Percentiles rank a stretch among this genome's conserved stretches.
These are phyloP conservation scores for Rhizoglyphus robini DNA, from an alignment of 1,140 invertebrate species.

Conservation along the genomic window DNA sequence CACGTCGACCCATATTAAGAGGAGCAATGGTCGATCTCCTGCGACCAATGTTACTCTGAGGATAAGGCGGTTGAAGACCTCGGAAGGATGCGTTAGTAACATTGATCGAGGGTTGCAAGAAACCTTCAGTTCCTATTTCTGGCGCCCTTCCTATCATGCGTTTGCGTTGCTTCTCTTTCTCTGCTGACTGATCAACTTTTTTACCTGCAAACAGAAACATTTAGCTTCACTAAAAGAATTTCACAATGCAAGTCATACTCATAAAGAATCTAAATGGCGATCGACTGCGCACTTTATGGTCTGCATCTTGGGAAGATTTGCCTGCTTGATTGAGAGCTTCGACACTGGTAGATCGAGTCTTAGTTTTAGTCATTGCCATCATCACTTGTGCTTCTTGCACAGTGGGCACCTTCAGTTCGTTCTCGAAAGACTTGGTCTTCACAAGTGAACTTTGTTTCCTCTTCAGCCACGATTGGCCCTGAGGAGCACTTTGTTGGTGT, in stretches of 20 bases:
- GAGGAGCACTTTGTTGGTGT: not conserved
- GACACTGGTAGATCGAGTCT: slow-evolving; percentile 11
- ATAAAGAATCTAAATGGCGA: slow-evolving; percentile 22
- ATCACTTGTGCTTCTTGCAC: slow-evolving; percentile 20
- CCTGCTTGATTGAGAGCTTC: slow-evolving; percentile 2
- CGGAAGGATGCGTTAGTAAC: slow-evolving; percentile 22
- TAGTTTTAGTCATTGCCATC: slow-evolving; percentile 1
- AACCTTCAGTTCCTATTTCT: slow-evolving; percentile 18
- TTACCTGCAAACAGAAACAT: not conserved
- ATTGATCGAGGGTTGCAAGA: slow-evolving; percentile 9
- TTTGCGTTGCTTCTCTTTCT: slow-evolving; percentile 6
- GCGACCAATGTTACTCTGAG: not conserved
- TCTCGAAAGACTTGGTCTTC: slow-evolving; percentile 38
- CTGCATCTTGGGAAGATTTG: not conserved
- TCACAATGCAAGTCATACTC: not conserved
- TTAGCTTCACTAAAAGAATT: not conserved
- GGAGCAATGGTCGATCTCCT: slow-evolving; percentile 47
- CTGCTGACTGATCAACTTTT: not conserved
- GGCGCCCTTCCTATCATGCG: not conserved
- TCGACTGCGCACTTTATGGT: slow-evolving; percentile 19
- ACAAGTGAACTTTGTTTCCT: slow-evolving; percentile 52
- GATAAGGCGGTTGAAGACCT: slow-evolving; percentile 18
- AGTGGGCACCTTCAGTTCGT: slow-evolving; percentile 21
- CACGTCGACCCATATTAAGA: not conserved
- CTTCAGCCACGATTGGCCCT: slow-evolving; percentile 30